Evolutionary conservation across 2,888 invertebrate genomes (phyloP).

Genomic region (Andrena camellia): DNA sequence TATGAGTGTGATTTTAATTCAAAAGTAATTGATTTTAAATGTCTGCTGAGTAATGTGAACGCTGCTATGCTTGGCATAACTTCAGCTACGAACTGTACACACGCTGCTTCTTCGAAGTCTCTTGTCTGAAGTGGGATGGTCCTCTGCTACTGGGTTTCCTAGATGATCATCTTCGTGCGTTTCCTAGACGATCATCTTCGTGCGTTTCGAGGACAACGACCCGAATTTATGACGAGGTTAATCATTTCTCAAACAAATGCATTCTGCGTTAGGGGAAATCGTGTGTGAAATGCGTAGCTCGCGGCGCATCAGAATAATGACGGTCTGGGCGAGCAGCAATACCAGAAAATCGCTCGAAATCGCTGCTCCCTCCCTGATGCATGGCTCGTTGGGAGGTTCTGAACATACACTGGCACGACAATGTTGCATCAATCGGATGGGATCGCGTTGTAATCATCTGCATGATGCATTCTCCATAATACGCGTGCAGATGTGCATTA

Average conservation of each 20-base stretch:
- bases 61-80: too few relatives aligned
- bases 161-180: too few relatives aligned
- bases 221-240: neutral
- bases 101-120: too few relatives aligned
- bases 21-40: too few relatives aligned
- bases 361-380: slow-evolving; percentile 25
- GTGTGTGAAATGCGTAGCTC: slow-evolving; percentile 50
- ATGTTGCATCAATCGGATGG: slow-evolving; percentile 30
- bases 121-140: too few relatives aligned
- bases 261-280: slow-evolving; percentile 38
- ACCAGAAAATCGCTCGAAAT: slow-evolving; percentile 48
- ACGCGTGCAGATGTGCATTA: neutral
- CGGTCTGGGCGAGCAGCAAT: slow-evolving; percentile 25
- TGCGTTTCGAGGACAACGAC: neutral
- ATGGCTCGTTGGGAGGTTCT: slow-evolving; percentile 26
- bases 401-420: slow-evolving; percentile 5
- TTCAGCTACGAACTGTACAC: too few relatives aligned
- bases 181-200: neutral
- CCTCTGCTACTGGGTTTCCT: neutral
- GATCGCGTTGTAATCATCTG: slow-evolving; percentile 24
- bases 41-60: too few relatives aligned
- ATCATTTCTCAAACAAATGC: neutral
- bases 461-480: slow-evolving; percentile 21
- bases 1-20: too few relatives aligned
- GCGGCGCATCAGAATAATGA: slow-evolving; percentile 38